phyloP scores from a whole-genome alignment of 35 echinoderm and acorn worm species.

The Heliocidaris erythrogramma region DNA sequence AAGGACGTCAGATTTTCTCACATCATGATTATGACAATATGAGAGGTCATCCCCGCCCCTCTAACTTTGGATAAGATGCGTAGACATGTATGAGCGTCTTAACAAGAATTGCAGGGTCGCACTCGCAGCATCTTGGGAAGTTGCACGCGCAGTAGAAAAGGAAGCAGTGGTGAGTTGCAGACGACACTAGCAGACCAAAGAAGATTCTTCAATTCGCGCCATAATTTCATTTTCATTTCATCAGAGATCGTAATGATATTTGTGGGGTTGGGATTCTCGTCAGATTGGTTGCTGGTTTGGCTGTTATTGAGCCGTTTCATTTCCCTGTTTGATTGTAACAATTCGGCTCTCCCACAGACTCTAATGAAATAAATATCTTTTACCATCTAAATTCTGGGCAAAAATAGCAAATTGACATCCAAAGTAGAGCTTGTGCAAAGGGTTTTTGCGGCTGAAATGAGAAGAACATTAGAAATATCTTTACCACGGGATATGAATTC shows the following conservation, averaged over 20 bases:
- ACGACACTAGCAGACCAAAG: not conserved
- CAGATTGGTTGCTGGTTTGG: not conserved
- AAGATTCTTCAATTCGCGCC: not conserved
- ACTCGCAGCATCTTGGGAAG: not conserved
- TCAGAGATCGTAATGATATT: conserved; percentile 38
- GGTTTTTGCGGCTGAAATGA: not conserved
- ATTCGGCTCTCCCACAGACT: not conserved
- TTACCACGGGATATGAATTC: not conserved
- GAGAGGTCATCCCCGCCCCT: not conserved
- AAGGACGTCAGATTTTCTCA: not conserved
- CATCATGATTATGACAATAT: not conserved
- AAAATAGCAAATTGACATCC: not conserved
- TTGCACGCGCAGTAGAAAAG: not conserved
- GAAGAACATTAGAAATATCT: not conserved
- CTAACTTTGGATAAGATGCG: not conserved
- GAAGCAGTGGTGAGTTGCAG: not conserved
- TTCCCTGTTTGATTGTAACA: not conserved
- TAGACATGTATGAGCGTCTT: not conserved
- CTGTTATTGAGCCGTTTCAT: not conserved
- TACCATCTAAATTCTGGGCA: not conserved
- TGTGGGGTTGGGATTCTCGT: conserved; percentile 10
- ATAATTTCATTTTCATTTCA: conserved; percentile 53
- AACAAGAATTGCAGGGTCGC: not conserved
- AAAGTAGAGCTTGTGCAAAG: not conserved
- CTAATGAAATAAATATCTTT: not conserved